A percentile compares a stretch with the other conserved stretches of the same genome.
Conservation (phyloP, 2,113 vertebrate species). For the Athene noctua region DNA sequence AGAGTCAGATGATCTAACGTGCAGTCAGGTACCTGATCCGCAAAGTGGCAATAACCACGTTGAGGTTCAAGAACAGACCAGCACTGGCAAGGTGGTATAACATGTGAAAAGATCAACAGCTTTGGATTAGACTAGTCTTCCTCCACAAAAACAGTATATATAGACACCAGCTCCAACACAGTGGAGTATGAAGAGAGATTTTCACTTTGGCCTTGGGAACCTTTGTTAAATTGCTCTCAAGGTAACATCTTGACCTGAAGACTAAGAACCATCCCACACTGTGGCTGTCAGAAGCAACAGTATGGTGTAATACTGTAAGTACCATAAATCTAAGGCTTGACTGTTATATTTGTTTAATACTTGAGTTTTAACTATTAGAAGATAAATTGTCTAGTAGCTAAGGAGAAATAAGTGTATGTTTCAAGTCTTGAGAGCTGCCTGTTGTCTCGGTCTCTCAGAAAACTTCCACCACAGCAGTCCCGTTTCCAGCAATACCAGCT, state of each 20-base stretch:
- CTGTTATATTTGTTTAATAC: neutral
- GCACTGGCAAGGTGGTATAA: neutral
- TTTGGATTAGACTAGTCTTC: neutral
- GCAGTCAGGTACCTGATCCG: fast-evolving
- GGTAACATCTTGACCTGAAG: neutral
- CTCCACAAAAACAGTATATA: neutral
- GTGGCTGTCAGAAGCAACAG: neutral
- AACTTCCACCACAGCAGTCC: neutral
- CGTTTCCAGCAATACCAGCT: neutral
- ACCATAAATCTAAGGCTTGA: neutral
- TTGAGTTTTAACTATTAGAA: neutral
- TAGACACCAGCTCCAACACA: neutral
- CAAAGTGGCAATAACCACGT: neutral
- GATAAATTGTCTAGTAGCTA: neutral
- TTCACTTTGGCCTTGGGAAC: neutral
- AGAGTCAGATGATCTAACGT: neutral
- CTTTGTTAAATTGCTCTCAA: neutral
- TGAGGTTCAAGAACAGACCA: neutral
- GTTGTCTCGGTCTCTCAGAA: neutral
- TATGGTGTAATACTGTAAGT: neutral
- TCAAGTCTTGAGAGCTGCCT: neutral
- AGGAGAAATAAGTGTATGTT: neutral
- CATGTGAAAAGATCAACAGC: neutral
- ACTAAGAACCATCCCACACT: neutral
- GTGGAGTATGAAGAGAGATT: neutral